phyloP scores from a whole-genome alignment of 2,888 invertebrate genomes.

The Eudasyphora cyanicolor region DNA sequence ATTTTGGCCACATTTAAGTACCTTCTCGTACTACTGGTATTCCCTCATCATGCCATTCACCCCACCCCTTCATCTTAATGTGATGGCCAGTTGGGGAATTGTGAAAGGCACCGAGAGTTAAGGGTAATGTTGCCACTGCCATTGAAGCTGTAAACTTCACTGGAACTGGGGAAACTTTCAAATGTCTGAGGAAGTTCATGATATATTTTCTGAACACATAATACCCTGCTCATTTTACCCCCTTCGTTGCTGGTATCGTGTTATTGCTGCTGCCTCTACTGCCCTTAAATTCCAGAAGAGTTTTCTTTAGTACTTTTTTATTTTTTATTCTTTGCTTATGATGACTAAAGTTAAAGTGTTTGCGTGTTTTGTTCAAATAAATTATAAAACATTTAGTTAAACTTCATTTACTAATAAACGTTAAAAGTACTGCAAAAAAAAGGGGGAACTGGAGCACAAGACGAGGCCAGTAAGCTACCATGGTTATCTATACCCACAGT shows the following conservation, averaged over 20 bases:
- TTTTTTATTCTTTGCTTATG: constrained; percentile 19
- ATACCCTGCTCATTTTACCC: neutral
- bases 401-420: constrained; percentile 33
- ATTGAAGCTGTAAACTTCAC: constrained; percentile 11
- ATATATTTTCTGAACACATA: constrained; percentile 11
- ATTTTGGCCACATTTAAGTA: constrained; percentile 43
- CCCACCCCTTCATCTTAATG: neutral
- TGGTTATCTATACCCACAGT: neutral
- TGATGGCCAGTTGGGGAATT: neutral
- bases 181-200: constrained; percentile 31
- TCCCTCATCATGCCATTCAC: too few relatives aligned
- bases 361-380: constrained; percentile 47
- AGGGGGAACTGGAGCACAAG: neutral
- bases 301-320: too few relatives aligned
- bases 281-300: neutral
- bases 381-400: constrained; percentile 49
- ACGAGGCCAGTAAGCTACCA: neutral
- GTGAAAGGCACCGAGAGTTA: neutral
- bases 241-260: neutral
- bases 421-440: neutral
- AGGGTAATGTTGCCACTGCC: neutral
- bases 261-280: neutral
- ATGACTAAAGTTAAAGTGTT: constrained; percentile 45
- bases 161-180: neutral
- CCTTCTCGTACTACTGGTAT: too few relatives aligned